A percentile compares a stretch with the other conserved stretches of the same genome.
phyloP scores from a whole-genome alignment of 2,113 vertebrate species.

The Poicephalus gulielmi region DNA sequence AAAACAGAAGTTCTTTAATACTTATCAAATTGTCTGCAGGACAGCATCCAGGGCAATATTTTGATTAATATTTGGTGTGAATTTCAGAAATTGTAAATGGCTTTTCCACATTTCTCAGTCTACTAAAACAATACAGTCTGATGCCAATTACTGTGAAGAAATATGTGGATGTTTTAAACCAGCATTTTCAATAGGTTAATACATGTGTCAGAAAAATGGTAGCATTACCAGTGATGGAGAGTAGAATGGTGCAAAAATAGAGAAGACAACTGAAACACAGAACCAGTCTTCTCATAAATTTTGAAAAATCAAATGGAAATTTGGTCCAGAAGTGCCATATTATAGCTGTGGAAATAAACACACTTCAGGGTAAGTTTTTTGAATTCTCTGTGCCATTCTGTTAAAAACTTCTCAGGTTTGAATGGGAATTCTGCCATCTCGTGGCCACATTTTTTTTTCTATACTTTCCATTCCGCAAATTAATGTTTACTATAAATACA shows the following conservation, averaged over 20 bases:
- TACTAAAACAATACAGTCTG: neutral
- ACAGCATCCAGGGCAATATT: neutral
- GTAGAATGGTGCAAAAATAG: neutral
- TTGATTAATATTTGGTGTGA: neutral
- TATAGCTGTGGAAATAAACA: constrained; percentile 16
- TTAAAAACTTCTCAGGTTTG: neutral
- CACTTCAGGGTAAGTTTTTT: neutral
- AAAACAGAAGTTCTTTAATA: neutral
- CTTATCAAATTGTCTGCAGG: neutral
- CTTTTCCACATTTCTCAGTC: neutral
- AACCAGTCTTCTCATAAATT: neutral
- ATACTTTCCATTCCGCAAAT: neutral
- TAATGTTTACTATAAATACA: neutral
- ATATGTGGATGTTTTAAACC: neutral
- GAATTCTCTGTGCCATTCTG: rapidly evolving
- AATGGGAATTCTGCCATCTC: constrained; percentile 78
- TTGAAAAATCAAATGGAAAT: constrained; percentile 21
- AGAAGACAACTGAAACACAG: neutral
- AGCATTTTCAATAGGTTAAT: neutral
- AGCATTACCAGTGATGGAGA: neutral
- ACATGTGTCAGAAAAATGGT: neutral
- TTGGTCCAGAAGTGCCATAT: neutral
- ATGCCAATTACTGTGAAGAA: constrained; percentile 13
- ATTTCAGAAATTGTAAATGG: neutral
- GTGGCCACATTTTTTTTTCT: neutral